Evolutionary conservation across 2,888 invertebrate genomes (phyloP), one percentile per base, ranked within the genome.

Genomic region (Tetheella fluctuosa): DNA sequence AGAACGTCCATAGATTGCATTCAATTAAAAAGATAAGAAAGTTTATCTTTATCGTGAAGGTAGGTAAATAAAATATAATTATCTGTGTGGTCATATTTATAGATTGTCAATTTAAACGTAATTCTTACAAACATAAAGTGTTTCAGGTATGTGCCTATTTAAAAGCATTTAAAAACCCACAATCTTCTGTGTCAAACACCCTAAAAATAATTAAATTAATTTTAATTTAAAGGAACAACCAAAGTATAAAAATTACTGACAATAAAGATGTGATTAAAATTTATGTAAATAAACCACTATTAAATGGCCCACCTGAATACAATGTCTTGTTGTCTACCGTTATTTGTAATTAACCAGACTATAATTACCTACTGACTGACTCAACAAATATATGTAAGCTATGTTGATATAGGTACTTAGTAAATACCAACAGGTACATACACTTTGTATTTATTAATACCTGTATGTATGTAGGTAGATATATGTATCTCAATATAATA

Each of bases 1-100:
- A 81, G 77, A 79, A 78, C 76, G 70, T 74, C 78, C 77, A 78
- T 83, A 83, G 78, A 81, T 81, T 78, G 80, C 76, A 83, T 80
- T 80, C 68, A 82, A 81, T 83, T 79, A 73, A 79, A 79, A 76
- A 79, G 77, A 77, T 79, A 79, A 77, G 23, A 34, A 57, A 73
- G 62, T 67, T 74, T 70, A 71, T 69, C 3, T 23, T 15, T 5
- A 23, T n/a, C 15, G 37, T 6, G n/a, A 37, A 20, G n/a, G 17
- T 34, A 48, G 15, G 20, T 48, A 17, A 6, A 42, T 42, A 17
- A 17, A 7, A 5, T 42, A n/a, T n/a, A n/a, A n/a, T n/a, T n/a
- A n/a, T n/a, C n/a, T n/a, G n/a, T n/a, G n/a, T n/a, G n/a, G n/a
- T n/a, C n/a, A n/a, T n/a, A n/a, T n/a, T 17, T 17, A 42, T 17